phyloP scores from a whole-genome alignment of 2,797 vertebrate species.

The Oreortyx pictus region DNA sequence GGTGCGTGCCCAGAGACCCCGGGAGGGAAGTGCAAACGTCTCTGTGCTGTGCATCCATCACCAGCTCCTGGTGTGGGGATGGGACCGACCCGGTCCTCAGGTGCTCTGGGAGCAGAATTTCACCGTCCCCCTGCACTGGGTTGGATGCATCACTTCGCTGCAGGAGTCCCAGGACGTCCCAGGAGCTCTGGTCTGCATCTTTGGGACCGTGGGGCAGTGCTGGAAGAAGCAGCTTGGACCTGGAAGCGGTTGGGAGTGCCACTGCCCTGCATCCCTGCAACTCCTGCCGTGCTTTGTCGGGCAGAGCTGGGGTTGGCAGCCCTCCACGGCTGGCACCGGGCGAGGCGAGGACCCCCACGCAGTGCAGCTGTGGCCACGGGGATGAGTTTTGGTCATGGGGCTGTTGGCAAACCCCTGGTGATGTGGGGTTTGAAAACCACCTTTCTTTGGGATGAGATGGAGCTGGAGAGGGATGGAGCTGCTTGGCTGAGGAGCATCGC shows the following conservation, averaged over 20 bases:
- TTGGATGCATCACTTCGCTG: not conserved
- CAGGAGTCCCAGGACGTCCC: not conserved
- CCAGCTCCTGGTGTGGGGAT: fast-evolving
- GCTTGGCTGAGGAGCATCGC: fast-evolving
- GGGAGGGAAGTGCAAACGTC: not conserved
- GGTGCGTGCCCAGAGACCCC: not conserved
- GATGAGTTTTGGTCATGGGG: not conserved
- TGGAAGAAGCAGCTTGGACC: not conserved
- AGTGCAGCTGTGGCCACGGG: not conserved
- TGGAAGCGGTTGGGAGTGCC: not conserved
- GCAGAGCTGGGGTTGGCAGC: not conserved
- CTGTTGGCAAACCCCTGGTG: fast-evolving
- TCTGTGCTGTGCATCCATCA: fast-evolving
- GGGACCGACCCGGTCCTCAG: fast-evolving
- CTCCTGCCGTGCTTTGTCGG: fast-evolving
- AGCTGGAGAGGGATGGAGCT: not conserved
- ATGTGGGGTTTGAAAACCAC: fast-evolving
- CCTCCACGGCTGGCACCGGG: fast-evolving
- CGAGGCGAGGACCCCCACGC: fast-evolving
- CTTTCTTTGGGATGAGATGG: fast-evolving
- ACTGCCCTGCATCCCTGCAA: fast-evolving
- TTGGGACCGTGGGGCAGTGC: not conserved
- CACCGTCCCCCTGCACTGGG: fast-evolving
- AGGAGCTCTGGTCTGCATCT: not conserved
- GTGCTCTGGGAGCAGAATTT: not conserved